Conservation (phyloP, 2,888 invertebrate species). For the Ligdia adustata region DNA sequence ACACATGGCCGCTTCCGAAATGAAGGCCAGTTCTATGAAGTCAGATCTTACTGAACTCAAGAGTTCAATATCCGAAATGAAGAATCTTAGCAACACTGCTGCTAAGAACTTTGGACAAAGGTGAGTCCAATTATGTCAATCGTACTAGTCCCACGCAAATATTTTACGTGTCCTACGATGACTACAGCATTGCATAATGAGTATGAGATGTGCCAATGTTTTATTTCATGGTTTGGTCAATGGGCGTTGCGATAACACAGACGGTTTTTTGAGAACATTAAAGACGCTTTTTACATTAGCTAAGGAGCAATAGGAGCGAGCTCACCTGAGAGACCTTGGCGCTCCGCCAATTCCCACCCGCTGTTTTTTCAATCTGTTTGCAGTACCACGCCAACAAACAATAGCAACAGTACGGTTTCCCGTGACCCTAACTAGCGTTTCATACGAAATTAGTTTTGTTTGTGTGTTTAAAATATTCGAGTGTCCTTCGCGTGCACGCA, state of each 20-base stretch:
- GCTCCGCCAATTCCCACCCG: conserved; percentile 71
- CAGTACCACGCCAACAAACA: conserved; percentile 79
- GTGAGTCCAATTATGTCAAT: conserved; percentile 47
- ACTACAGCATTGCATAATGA: conserved; percentile 39
- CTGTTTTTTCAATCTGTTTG: conserved; percentile 71
- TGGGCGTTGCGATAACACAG: conserved; percentile 54
- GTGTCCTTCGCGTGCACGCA: conserved; percentile 14
- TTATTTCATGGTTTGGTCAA: conserved; percentile 54
- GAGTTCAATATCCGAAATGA: conserved; percentile 94
- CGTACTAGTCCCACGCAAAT: conserved; percentile 16
- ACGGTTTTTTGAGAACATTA: conserved; percentile 45
- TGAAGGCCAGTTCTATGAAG: conserved; percentile 93
- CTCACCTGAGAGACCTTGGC: conserved; percentile 82
- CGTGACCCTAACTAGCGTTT: conserved; percentile 44
- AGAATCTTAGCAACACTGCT: conserved; percentile 85
- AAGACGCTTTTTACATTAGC: conserved; percentile 54
- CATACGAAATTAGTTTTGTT: conserved; percentile 33
- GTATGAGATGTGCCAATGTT: conserved; percentile 48
- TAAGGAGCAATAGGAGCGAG: conserved; percentile 60
- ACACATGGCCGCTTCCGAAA: conserved; percentile 86
- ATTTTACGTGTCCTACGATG: conserved; percentile 26
- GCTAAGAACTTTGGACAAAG: conserved; percentile 76
- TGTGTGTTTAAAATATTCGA: conserved; percentile 24
- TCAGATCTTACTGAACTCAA: conserved; percentile 91
- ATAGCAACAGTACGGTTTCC: conserved; percentile 69